Evolutionary conservation across 2,113 vertebrate species (phyloP).

Genomic region (Malurus elegans): DNA sequence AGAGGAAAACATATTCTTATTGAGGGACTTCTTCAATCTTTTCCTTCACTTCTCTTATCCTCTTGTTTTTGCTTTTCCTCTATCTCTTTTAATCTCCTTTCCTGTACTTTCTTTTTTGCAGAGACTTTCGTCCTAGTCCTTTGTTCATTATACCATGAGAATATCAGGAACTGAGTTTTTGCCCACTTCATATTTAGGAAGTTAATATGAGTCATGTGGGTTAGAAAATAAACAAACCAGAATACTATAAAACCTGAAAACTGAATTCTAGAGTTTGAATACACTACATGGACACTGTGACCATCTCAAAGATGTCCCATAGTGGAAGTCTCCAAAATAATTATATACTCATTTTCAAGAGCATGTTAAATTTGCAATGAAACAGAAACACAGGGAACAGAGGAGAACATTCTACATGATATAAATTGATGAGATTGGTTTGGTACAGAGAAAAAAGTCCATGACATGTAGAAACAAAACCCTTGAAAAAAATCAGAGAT

Average conservation of each 20-base stretch:
- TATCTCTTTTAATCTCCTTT: not conserved
- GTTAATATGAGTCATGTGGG: not conserved
- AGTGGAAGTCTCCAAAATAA: not conserved
- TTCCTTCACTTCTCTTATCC: not conserved
- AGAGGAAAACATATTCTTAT: not conserved
- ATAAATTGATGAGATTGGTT: not conserved
- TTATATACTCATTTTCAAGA: not conserved
- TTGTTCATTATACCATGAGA: not conserved
- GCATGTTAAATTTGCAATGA: not conserved
- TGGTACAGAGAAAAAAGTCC: not conserved
- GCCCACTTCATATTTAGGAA: not conserved
- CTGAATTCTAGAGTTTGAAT: not conserved
- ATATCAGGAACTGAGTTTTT: not conserved
- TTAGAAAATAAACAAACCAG: not conserved
- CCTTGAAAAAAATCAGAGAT: not conserved
- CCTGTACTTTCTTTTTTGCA: not conserved
- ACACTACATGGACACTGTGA: not conserved
- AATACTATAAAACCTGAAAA: not conserved
- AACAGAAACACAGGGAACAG: not conserved
- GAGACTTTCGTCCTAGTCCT: rapidly evolving
- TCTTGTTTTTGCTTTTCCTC: not conserved
- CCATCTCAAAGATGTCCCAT: not conserved
- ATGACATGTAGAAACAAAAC: not conserved
- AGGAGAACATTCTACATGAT: not conserved
- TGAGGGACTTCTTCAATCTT: not conserved